Conservation (phyloP, 1,140 invertebrate genomes). For the Thaumatotibia leucotreta region DNA sequence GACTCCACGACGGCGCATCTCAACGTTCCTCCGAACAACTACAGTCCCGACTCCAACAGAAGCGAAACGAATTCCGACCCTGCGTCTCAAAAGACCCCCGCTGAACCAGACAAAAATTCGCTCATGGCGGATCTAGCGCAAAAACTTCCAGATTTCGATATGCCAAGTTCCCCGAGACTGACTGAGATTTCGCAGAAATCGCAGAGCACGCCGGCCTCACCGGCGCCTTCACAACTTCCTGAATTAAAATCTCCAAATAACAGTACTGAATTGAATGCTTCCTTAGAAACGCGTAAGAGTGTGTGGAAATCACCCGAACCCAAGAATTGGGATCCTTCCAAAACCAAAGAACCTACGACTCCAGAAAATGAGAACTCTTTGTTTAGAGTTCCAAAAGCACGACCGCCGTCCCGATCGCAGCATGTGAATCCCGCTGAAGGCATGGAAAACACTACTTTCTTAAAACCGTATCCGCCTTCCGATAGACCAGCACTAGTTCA, state of each 20-base stretch:
- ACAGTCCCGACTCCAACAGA: slow-evolving; percentile 70
- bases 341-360: slow-evolving; percentile 47
- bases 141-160: slow-evolving; percentile 63
- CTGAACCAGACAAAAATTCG: slow-evolving; percentile 53
- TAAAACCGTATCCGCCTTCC: slow-evolving; percentile 76
- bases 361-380: slow-evolving; percentile 74
- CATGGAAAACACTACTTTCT: slow-evolving; percentile 71
- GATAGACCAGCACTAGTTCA: slow-evolving; percentile 55
- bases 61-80: slow-evolving; percentile 58
- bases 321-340: slow-evolving; percentile 63
- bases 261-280: slow-evolving; percentile 33
- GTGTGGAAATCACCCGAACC: slow-evolving; percentile 71
- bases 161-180: slow-evolving; percentile 61
- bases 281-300: slow-evolving; percentile 48
- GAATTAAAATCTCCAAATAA: slow-evolving; percentile 64
- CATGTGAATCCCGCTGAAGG: slow-evolving; percentile 57
- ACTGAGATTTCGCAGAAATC: slow-evolving; percentile 66
- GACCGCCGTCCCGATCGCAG: slow-evolving; percentile 80
- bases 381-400: slow-evolving; percentile 81
- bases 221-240: slow-evolving; percentile 46
- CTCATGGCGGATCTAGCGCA: slow-evolving; percentile 41
- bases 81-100: slow-evolving; percentile 36
- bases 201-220: slow-evolving; percentile 56
- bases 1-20: slow-evolving; percentile 80
- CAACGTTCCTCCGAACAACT: slow-evolving; percentile 68